Base-by-base conservation (phyloP, 2,113 vertebrate genomes). In the Pogonocichla stellata region DNA sequence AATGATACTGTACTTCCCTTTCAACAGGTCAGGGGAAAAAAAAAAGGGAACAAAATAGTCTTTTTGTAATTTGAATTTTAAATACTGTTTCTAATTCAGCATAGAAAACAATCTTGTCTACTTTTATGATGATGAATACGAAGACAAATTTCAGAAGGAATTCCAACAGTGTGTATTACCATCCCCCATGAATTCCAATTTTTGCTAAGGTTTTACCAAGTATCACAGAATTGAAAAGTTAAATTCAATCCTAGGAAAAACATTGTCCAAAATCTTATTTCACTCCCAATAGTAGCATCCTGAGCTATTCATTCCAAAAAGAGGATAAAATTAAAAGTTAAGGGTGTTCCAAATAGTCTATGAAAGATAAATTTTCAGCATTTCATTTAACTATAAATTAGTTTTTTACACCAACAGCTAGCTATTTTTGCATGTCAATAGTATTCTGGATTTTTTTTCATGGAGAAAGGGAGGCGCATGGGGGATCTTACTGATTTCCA, bases 11-110 rank as follows among this genome's bases (percentile, higher is more conserved):
- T 8, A 42, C 8, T 3, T 62, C 19, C 29, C 11, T 70, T 62
- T 61, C 19, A 77, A 7, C 0, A 0, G 6, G 5, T 31, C 4
- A 67, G 5, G 9, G 10, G 15, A 8, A 33, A 18, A 22, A 29
- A 34, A 28, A 43, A 6, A 36, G 1, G 8, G 1, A 50, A 64
- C 31, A 64, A 74, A 78, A 19, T 15, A 1, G 2, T 56, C 1
- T 43, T 58, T 88, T 61, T 50, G 13, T 6, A 57, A 12, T 43
- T 42, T 7, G 18, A 66, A 34, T 72, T 85, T 62, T 42, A 75
- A 86, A 34, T 51, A 19, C 5, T 17, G 4, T 5, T 67, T 69
- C 45, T 42, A 87, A 45, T 48, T 34, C 34, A 65, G 2, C 29
- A 9, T 10, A 80, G 22, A 69, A 18, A 48, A 60, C 7, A 66